phyloP scores from a whole-genome alignment of 2,888 invertebrate genomes.

The Spilosoma lubricipeda region DNA sequence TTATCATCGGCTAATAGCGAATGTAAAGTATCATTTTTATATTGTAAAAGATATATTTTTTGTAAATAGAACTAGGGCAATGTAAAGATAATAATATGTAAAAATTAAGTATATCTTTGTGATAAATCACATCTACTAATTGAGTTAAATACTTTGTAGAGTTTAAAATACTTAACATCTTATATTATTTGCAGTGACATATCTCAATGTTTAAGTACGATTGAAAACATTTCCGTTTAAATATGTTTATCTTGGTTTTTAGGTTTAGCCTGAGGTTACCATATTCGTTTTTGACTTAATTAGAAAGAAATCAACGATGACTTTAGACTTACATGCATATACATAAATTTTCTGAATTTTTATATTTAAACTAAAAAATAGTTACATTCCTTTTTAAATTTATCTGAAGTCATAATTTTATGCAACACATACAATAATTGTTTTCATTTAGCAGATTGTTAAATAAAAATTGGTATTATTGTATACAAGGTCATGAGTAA shows the following conservation, averaged over 20 bases:
- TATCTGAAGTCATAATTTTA: conserved; percentile 20
- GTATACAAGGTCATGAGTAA: neutral
- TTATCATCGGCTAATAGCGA: conserved; percentile 11
- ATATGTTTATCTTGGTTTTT: conserved; percentile 29
- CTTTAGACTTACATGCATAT: conserved; percentile 26
- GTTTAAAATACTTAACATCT: conserved; percentile 29
- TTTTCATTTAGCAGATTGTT: conserved; percentile 1
- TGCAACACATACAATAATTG: conserved; percentile 12
- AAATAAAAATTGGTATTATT: neutral
- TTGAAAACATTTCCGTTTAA: conserved; percentile 22
- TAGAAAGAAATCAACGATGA: conserved; percentile 1
- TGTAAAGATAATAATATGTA: conserved; percentile 30
- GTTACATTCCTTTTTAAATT: conserved; percentile 50
- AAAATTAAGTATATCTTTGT: conserved; percentile 24
- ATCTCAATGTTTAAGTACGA: conserved; percentile 20
- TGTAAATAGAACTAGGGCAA: conserved; percentile 44
- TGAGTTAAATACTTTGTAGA: conserved; percentile 29
- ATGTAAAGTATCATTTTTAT: conserved; percentile 21
- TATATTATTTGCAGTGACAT: conserved; percentile 7
- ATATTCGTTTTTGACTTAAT: conserved; percentile 24
- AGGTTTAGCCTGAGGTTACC: conserved; percentile 44
- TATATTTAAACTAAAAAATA: conserved; percentile 25
- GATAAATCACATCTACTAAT: conserved; percentile 41
- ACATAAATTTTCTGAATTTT: conserved; percentile 21
- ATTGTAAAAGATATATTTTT: conserved; percentile 43